Percentiles rank a stretch among this genome's conserved stretches.
Conservation (phyloP, 2,888 invertebrate species). For the Phengaris arion region DNA sequence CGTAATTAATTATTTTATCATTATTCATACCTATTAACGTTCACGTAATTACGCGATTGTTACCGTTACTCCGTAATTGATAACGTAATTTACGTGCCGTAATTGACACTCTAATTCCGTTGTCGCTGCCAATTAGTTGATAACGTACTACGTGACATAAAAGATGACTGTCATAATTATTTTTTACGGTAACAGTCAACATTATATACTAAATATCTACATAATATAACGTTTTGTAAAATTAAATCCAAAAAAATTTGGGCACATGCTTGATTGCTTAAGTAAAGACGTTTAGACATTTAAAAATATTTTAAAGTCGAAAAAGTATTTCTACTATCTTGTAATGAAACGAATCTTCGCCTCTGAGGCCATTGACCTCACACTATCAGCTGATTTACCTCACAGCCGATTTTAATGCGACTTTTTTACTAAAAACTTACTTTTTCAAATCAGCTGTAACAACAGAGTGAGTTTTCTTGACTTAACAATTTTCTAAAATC, state of each 20-base stretch:
- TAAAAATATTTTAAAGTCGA: too few species aligned
- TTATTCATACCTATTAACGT: conserved; percentile 8
- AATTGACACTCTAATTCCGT: conserved; percentile 16
- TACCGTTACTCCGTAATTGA: conserved; percentile 16
- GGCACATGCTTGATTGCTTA: too few species aligned
- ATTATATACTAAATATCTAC: not conserved
- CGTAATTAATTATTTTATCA: not conserved
- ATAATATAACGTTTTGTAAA: not conserved
- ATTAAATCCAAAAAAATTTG: not conserved
- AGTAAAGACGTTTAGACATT: too few species aligned
- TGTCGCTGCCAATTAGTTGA: conserved; percentile 23
- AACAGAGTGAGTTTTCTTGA: too few species aligned
- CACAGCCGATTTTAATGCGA: too few species aligned
- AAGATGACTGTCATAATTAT: not conserved
- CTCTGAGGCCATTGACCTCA: too few species aligned
- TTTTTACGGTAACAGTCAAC: not conserved
- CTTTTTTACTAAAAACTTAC: too few species aligned
- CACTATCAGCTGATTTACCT: too few species aligned
- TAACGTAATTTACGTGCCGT: conserved; percentile 22
- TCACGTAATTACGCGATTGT: conserved; percentile 26
- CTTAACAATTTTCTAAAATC: too few species aligned
- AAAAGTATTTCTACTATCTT: too few species aligned
- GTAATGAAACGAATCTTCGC: too few species aligned
- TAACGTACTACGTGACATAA: conserved; percentile 6
- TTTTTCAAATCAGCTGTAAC: too few species aligned